Evolutionary conservation across 2,113 vertebrate species (phyloP).

Genomic region (Tamias sibiricus): DNA sequence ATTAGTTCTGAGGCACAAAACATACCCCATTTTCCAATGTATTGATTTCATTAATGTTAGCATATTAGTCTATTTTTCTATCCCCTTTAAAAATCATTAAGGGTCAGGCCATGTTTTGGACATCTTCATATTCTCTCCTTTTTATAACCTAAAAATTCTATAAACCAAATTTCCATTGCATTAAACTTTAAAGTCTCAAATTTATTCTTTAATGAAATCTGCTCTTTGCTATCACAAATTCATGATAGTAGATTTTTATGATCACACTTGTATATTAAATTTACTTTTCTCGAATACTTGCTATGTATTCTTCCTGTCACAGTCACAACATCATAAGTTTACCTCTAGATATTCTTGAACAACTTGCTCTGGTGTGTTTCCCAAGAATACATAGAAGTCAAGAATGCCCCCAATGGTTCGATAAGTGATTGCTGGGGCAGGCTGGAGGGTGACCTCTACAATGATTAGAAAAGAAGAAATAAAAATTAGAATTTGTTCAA

Average conservation of each 20-base stretch:
- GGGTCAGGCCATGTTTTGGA: neutral
- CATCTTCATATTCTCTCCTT: neutral
- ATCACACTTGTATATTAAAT: neutral
- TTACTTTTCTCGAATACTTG: neutral
- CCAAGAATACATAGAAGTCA: constrained; percentile 93
- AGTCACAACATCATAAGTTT: neutral
- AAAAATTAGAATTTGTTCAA: constrained; percentile 16
- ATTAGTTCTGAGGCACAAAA: neutral
- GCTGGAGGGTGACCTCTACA: constrained; percentile 91
- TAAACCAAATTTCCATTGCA: neutral
- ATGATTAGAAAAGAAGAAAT: constrained; percentile 14
- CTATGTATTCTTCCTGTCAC: neutral
- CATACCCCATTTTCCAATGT: neutral
- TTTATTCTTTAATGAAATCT: neutral
- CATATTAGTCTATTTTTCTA: neutral
- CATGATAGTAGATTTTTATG: neutral
- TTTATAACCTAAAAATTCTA: neutral
- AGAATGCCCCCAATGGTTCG: constrained; percentile 91
- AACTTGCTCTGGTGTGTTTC: constrained; percentile 92
- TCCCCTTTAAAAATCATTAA: neutral
- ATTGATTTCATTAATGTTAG: neutral
- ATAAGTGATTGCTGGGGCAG: constrained; percentile 92
- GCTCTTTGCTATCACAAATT: neutral
- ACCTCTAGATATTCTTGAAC: constrained; percentile 92
- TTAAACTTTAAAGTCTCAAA: neutral